Conservation (phyloP, 2,113 vertebrate genomes). For the Chauna torquata region DNA sequence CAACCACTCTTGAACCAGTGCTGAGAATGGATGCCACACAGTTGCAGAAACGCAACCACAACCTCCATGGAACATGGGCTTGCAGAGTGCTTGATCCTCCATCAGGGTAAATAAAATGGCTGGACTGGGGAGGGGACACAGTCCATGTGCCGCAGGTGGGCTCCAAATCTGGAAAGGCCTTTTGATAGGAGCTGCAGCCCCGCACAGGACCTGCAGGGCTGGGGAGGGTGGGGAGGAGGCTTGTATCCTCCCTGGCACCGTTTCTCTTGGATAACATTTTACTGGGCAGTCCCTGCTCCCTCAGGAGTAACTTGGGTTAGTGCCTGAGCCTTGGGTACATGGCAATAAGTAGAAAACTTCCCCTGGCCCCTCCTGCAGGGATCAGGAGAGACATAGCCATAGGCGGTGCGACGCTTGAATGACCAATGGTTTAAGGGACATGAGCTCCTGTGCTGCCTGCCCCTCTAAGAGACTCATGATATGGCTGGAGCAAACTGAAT, state of each 20-base stretch:
- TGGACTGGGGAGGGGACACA: neutral
- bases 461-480: neutral
- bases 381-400: neutral
- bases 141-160: neutral
- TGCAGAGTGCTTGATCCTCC: neutral
- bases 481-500: neutral
- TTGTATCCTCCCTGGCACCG: no score
- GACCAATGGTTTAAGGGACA: neutral
- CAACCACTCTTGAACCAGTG: rapidly evolving
- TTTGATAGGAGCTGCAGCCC: no score
- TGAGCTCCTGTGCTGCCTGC: neutral
- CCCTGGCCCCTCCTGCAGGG: neutral
- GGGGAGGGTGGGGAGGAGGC: no score
- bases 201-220: no score
- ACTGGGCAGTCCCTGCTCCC: neutral
- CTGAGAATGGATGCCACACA: neutral
- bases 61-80: neutral
- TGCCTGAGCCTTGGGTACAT: neutral
- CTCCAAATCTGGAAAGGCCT: neutral
- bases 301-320: neutral
- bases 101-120: neutral
- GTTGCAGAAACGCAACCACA: neutral
- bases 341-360: neutral
- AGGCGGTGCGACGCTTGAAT: neutral
- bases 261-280: no score